Evolutionary conservation across 53 echinoderm and acorn worm species (phyloP).

Genomic region (Echinometra lucunter): DNA sequence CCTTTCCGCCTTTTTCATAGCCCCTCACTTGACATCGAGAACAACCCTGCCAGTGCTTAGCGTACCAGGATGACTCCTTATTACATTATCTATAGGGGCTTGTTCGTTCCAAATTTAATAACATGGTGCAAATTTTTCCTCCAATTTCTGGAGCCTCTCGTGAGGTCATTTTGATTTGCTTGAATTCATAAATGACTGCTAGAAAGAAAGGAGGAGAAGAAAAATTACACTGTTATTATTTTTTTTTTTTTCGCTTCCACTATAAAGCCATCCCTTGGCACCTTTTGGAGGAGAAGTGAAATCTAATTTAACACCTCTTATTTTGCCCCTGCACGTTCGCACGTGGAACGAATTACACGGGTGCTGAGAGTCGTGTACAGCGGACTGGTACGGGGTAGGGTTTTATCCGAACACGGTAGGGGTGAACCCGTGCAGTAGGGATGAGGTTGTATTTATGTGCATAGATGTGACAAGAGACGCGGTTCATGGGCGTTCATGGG

Average conservation of each 20-base stretch:
- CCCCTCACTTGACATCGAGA: background rate
- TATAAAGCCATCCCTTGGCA: slow-evolving; percentile 43
- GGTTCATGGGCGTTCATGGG: too few species aligned
- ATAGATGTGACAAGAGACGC: too few species aligned
- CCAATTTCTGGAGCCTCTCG: slow-evolving; percentile 48
- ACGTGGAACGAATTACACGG: slow-evolving; percentile 58
- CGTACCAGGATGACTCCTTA: slow-evolving; percentile 28
- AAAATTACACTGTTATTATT: slow-evolving; percentile 8
- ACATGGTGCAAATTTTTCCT: slow-evolving; percentile 64
- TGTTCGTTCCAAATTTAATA: slow-evolving; percentile 59
- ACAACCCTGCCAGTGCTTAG: slow-evolving; percentile 19
- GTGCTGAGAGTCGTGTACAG: slow-evolving; percentile 50
- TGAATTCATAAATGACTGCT: slow-evolving; percentile 63
- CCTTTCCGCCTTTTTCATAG: background rate
- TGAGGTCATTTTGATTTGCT: slow-evolving; percentile 71
- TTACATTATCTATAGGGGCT: slow-evolving; percentile 55
- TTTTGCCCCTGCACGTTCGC: slow-evolving; percentile 44
- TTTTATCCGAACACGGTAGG: slow-evolving; percentile 11
- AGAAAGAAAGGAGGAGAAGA: background rate
- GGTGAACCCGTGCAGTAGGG: background rate
- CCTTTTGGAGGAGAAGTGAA: slow-evolving; percentile 20
- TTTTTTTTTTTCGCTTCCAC: background rate
- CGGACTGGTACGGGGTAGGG: slow-evolving; percentile 22
- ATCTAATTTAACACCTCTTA: slow-evolving; percentile 62
- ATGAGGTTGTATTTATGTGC: background rate